Percentiles rank a stretch among this genome's conserved stretches.
These are phyloP conservation scores for Pyrocephalus nanus DNA, from an alignment of 2,797 vertebrate genomes.

Conservation along the genomic window DNA sequence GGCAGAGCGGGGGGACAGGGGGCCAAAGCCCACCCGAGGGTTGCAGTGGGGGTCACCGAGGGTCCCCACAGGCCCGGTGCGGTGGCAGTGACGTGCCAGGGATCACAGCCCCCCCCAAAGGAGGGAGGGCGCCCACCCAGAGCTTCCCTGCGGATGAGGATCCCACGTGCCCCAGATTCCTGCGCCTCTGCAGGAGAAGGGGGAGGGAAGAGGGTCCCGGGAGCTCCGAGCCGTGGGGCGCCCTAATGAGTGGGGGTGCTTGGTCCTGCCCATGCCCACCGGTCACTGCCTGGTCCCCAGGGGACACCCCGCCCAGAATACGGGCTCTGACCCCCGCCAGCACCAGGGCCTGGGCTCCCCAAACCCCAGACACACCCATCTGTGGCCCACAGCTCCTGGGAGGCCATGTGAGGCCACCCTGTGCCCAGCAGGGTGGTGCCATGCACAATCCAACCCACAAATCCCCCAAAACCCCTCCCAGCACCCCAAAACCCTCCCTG, in stretches of 20 bases:
- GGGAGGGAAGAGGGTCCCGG: not conserved
- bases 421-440: not conserved
- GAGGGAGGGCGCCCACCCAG: not conserved
- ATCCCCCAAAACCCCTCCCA: not conserved
- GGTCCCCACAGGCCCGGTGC: not conserved
- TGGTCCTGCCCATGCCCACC: not conserved
- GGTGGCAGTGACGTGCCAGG: not conserved
- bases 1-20: not conserved
- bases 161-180: not conserved
- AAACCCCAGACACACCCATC: not conserved
- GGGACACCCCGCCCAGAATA: not conserved
- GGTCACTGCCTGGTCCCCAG: not conserved
- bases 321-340: not conserved
- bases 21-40: not conserved
- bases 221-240: not conserved
- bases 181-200: not conserved
- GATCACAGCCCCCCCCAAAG: not conserved
- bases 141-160: not conserved
- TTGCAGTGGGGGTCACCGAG: not conserved
- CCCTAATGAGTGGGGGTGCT: not conserved
- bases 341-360: not conserved
- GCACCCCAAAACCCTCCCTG: not conserved
- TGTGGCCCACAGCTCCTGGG: not conserved
- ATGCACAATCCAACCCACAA: not conserved
- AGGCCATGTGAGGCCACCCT: not conserved